A percentile compares a stretch with the other conserved stretches of the same genome.
Evolutionary conservation across 2,113 vertebrate species (phyloP).

Genomic region (Corythaeola cristata): DNA sequence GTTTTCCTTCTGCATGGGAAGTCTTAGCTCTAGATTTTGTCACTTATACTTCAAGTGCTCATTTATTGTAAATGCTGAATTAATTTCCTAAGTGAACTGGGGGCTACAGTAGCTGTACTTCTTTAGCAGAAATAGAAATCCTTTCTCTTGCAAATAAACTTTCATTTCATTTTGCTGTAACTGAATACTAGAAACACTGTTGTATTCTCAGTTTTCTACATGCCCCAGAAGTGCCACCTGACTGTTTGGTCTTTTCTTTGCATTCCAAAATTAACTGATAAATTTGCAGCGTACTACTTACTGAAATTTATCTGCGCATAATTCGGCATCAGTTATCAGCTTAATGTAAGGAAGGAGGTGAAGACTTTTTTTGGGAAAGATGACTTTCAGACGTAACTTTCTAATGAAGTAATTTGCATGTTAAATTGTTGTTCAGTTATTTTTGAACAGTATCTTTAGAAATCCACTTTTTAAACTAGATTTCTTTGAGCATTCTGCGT

Average conservation of each 20-base stretch:
- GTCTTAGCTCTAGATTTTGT: not conserved
- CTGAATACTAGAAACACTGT: not conserved
- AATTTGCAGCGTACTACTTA: not conserved
- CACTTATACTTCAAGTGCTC: not conserved
- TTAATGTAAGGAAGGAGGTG: not conserved
- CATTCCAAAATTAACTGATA: not conserved
- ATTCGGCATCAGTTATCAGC: not conserved
- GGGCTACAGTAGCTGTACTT: not conserved
- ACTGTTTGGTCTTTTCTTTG: not conserved
- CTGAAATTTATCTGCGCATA: not conserved
- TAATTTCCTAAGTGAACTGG: not conserved
- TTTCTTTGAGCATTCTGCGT: not conserved
- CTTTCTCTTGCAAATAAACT: not conserved
- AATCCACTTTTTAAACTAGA: not conserved
- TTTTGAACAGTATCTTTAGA: not conserved
- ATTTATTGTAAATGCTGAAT: not conserved
- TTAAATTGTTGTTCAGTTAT: not conserved
- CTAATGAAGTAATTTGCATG: not conserved
- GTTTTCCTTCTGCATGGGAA: not conserved
- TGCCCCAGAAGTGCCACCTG: not conserved
- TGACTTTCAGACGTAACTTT: not conserved
- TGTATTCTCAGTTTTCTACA: not conserved
- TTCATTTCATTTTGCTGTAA: not conserved
- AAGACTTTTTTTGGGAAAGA: not conserved
- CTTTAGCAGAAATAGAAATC: not conserved